phyloP scores from a whole-genome alignment of 2,113 vertebrate genomes.

The Macaca nemestrina region DNA sequence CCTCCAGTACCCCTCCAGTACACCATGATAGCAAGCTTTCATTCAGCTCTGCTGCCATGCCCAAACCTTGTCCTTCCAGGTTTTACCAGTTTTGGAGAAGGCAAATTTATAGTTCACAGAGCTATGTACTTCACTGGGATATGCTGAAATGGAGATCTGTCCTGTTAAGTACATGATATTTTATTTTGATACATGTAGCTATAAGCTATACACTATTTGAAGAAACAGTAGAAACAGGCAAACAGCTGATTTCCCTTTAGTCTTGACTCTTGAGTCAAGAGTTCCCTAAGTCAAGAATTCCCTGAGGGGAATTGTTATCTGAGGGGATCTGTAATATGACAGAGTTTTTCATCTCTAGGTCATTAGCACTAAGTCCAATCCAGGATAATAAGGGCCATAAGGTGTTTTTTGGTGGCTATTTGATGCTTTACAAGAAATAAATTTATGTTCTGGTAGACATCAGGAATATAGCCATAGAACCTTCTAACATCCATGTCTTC shows the following conservation, averaged over 20 bases:
- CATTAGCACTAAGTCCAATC: constrained; percentile 65
- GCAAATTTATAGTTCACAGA: neutral
- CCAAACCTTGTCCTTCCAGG: neutral
- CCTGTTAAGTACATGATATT: neutral
- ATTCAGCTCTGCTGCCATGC: neutral
- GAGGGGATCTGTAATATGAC: constrained; percentile 58
- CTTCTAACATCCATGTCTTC: neutral
- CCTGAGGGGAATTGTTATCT: constrained; percentile 7
- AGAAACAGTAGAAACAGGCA: constrained; percentile 43
- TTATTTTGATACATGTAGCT: constrained; percentile 18
- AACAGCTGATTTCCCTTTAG: constrained; percentile 62
- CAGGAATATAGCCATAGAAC: neutral
- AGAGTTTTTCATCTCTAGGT: constrained; percentile 66
- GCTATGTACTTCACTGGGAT: neutral
- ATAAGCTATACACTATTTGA: neutral
- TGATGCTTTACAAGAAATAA: constrained; percentile 48
- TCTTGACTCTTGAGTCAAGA: constrained; percentile 28
- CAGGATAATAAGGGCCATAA: constrained; percentile 64
- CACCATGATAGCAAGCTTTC: neutral
- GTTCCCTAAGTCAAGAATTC: too few species aligned
- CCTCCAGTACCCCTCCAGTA: neutral
- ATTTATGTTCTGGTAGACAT: constrained; percentile 41
- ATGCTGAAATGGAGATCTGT: neutral
- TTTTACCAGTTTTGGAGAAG: neutral
- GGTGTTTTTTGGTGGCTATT: neutral